These are phyloP conservation scores for Drosophila ironensis DNA, from an alignment of 1,140 invertebrate genomes.

Conservation along the genomic window DNA sequence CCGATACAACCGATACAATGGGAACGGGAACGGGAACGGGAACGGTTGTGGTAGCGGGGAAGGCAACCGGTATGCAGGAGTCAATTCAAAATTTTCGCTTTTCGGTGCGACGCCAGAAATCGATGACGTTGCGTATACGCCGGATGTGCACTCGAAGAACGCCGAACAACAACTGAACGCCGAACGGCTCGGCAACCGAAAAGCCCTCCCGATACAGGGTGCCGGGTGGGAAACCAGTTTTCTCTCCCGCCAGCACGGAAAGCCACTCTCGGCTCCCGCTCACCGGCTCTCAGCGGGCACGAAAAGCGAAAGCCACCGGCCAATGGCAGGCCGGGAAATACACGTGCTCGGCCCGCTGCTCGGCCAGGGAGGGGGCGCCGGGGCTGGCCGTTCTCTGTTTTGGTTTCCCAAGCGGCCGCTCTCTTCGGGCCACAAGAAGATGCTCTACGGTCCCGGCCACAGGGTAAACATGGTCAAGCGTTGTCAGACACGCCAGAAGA, in stretches of 20 bases:
- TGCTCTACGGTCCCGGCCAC: not conserved
- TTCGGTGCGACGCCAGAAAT: slow-evolving; percentile 32
- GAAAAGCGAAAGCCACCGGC: slow-evolving; percentile 71
- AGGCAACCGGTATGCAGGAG: slow-evolving; percentile 35
- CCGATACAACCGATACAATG: not conserved
- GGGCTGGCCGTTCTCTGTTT: slow-evolving; percentile 61
- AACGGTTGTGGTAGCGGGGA: no score
- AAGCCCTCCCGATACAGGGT: slow-evolving; percentile 39
- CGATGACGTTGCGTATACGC: slow-evolving; percentile 43
- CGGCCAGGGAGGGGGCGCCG: not conserved
- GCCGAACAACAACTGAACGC: slow-evolving; percentile 72
- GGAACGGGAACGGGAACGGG: no score
- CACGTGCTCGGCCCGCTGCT: slow-evolving; percentile 66
- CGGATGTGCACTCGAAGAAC: slow-evolving; percentile 58
- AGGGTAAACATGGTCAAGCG: slow-evolving; percentile 30
- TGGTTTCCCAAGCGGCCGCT: slow-evolving; percentile 46
- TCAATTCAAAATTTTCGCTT: slow-evolving; percentile 25
- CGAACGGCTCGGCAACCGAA: not conserved
- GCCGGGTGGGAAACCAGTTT: slow-evolving; percentile 39
- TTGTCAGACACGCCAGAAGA: not conserved
- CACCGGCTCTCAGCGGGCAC: slow-evolving; percentile 27
- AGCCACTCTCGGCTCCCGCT: not conserved
- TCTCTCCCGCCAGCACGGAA: not conserved
- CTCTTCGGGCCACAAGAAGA: slow-evolving; percentile 24
- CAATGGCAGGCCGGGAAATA: slow-evolving; percentile 64